phyloP scores from a whole-genome alignment of 2,888 invertebrate genomes.

The Taenaris catops region DNA sequence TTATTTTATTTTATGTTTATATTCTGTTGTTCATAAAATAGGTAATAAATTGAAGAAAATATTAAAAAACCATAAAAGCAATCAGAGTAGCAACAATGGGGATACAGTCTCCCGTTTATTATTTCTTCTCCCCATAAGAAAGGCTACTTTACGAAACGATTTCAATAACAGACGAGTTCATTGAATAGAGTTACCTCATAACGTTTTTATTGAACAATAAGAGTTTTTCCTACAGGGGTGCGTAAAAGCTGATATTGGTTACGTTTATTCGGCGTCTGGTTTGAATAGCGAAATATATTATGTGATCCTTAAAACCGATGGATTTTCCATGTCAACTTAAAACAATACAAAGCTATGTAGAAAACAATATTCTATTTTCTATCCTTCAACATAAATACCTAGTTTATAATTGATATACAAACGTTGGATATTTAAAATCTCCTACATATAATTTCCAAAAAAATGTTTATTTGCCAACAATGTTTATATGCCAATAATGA shows the following conservation, averaged over 20 bases:
- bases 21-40: too few relatives aligned
- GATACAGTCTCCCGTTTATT: constrained; percentile 44
- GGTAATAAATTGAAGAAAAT: too few relatives aligned
- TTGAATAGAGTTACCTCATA: constrained; percentile 75
- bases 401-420: too few relatives aligned
- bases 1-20: too few relatives aligned
- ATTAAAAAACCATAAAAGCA: constrained; percentile 38
- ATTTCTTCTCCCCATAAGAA: constrained; percentile 48
- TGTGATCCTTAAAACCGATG: constrained; percentile 4
- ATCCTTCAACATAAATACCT: too few relatives aligned
- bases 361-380: too few relatives aligned
- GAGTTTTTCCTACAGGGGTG: constrained; percentile 49
- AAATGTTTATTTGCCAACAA: too few relatives aligned
- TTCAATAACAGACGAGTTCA: constrained; percentile 72
- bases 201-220: constrained; percentile 76
- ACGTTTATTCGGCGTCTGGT: constrained; percentile 36
- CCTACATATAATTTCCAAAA: too few relatives aligned
- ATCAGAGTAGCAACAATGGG: constrained; percentile 45
- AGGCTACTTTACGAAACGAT: constrained; percentile 63
- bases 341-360: too few relatives aligned
- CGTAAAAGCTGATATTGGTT: constrained; percentile 54
- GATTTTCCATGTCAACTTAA: too few relatives aligned
- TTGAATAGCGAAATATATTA: not conserved
- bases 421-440: too few relatives aligned
- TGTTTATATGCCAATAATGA: too few relatives aligned